Conservation (phyloP, 2,113 vertebrate species). For the Oophaga pumilio region DNA sequence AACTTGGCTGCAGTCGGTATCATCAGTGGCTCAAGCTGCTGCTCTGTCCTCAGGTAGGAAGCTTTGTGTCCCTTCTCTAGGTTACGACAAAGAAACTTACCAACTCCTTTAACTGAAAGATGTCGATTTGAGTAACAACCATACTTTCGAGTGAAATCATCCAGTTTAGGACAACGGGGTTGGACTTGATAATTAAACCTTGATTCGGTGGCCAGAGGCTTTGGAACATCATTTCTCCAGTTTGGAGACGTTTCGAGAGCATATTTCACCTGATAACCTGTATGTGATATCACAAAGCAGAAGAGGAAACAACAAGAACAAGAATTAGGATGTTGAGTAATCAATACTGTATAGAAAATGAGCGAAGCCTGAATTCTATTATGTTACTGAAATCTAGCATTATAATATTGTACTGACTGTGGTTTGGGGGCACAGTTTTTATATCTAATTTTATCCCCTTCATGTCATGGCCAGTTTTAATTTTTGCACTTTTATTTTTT, state of each 20-base stretch:
- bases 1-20: too few relatives aligned
- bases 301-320: neutral
- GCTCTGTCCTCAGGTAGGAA: neutral
- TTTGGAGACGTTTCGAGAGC: conserved; percentile 53
- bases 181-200: conserved; percentile 69
- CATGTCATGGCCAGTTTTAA: too few relatives aligned
- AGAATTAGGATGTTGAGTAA: neutral
- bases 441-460: too few relatives aligned
- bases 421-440: too few relatives aligned
- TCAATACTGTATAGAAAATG: too few relatives aligned
- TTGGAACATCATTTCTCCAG: conserved; percentile 57
- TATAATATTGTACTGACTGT: too few relatives aligned
- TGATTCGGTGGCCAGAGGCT: conserved; percentile 70
- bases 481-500: too few relatives aligned
- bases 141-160: conserved; percentile 64
- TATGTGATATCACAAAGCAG: neutral
- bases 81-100: conserved; percentile 61
- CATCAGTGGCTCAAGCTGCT: too few relatives aligned
- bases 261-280: conserved; percentile 67
- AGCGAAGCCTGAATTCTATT: too few relatives aligned
- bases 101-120: conserved; percentile 66
- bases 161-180: conserved; percentile 65
- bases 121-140: conserved; percentile 66
- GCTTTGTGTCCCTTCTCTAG: neutral
- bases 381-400: too few relatives aligned